Conservation (phyloP, 2,888 invertebrate species). For the Synergus umbraculus region DNA sequence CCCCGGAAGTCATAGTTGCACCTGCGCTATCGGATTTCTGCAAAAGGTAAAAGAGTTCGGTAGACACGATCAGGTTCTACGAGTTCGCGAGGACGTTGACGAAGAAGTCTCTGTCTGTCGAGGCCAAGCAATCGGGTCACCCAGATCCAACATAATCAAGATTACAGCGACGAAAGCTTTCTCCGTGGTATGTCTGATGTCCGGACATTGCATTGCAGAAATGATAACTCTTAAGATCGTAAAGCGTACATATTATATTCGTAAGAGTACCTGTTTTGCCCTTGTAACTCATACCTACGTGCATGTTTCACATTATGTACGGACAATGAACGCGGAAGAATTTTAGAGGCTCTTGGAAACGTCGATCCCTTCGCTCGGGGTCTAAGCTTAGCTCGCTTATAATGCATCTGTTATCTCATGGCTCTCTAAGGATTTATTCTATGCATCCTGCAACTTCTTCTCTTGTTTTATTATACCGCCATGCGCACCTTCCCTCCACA, state of each 20-base stretch:
- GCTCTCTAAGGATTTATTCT: neutral
- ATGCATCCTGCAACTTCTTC: slow-evolving; percentile 32
- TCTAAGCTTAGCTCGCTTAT: slow-evolving; percentile 9
- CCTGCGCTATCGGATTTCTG: slow-evolving; percentile 30
- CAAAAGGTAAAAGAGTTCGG: slow-evolving; percentile 40
- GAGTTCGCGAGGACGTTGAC: slow-evolving; percentile 44
- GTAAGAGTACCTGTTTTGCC: neutral
- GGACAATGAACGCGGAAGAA: slow-evolving; percentile 72
- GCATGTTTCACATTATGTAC: slow-evolving; percentile 49
- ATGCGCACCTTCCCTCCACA: slow-evolving; percentile 10
- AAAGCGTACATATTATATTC: neutral
- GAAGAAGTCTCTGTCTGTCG: slow-evolving; percentile 56
- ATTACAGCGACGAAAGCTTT: slow-evolving; percentile 67
- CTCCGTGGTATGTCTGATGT: slow-evolving; percentile 56
- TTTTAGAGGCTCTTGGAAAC: slow-evolving; percentile 58
- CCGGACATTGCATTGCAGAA: neutral
- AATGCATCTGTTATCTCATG: slow-evolving; percentile 31
- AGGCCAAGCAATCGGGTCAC: slow-evolving; percentile 74
- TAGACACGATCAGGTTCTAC: slow-evolving; percentile 39
- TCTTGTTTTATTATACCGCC: slow-evolving; percentile 9
- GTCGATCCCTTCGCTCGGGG: slow-evolving; percentile 37
- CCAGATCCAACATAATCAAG: slow-evolving; percentile 73
- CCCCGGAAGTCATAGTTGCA: slow-evolving; percentile 28
- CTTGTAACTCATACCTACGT: slow-evolving; percentile 9
- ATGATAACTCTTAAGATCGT: neutral